Evolutionary conservation across 1,140 invertebrate genomes (phyloP), one percentile per base, ranked within the genome.

Genomic region (Cydia fagiglandana): DNA sequence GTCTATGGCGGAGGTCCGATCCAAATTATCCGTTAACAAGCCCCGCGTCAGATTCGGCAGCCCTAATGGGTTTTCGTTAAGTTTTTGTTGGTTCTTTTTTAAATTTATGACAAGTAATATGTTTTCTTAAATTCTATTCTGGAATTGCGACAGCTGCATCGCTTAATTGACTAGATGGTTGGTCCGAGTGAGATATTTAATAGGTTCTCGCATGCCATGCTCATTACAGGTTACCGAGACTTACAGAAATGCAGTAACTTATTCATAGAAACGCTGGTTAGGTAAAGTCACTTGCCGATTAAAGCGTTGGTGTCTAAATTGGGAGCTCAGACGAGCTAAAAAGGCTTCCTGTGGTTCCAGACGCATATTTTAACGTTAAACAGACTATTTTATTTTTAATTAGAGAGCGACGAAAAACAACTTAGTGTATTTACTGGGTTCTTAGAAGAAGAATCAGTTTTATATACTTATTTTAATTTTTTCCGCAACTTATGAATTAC

Each of bases 11-110:
- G 91, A 91, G 91, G 91, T 93, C 91, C 85, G 84, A 81, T 81
- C 85, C 87, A 89, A 91, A 91, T 93, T 88, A 88, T 90, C 86
- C 90, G 87, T 91, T 93, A 93, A 93, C 91, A 93, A 93, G 91
- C 84, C 87, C 86, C 89, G 91, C 88, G 91, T 91, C 91, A 91
- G 90, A 91, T 93, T 93, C 91, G 88, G 89, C 91, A 93, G 91
- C 88, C 90, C 86, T 93, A 93, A 93, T 93, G 90, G 90, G 85
- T 89, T 93, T 93, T 91, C 85, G 91, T 91, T 93, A 90, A 87
- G 86, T 91, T 91, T 91, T 93, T 93, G 89, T 91, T 88, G 86
- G 17, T 86, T 83, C 83, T 41, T 86, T 86, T 85, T 84, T 81
- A 88, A 89, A 91, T 92, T 91, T 91, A 92, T 92, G 84, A 84